Base-by-base conservation (phyloP, 1,140 invertebrate species). In the Linepithema humile region DNA sequence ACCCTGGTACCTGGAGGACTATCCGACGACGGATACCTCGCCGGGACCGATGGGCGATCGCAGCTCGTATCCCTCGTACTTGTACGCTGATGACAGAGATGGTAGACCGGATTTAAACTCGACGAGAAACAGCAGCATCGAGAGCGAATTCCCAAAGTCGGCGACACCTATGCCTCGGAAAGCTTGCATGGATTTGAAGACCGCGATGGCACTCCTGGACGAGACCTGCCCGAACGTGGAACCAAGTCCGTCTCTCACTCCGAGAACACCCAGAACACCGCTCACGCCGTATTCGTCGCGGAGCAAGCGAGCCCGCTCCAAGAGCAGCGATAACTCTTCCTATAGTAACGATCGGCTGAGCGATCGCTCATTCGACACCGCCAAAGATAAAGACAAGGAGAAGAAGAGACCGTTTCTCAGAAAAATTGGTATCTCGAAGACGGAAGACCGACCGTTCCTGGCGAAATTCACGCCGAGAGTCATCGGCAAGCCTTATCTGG, bases 241-340 rank as follows among this genome's bases (percentile, higher is more conserved):
- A 38, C 78, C 84, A 6, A 94, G 93, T 86, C 94, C 93, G 23
- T 91, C 90, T 23, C 69, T 93, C 48, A 94, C 93, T 0, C 92
- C 93, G 4, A 85, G 90, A 67, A 94, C 93, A 0, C 93, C 93
- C 7, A 88, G 91, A 60, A 94, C 93, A 0, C 93, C 93, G 1
- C 65, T 92, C 6, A 94, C 91, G 3, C 91, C 91, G 0, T 90
- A 94, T 26, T 90, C 91, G 6, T 57, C 64, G 26, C 74, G 92
- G 0, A 94, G 86, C 45, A 94, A 93, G 53, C 82, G 93, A 0
- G 91, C 93, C 0, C 85, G 93, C 26, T 94, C 94, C 3, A 94
- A 94, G 83, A 94, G 93, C 72, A 94, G 94, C 70, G 93, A 94
- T 26, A 94, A 94, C 45, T 94, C 94, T 0, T 93, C 91, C 53